Evolutionary conservation across 2,888 invertebrate genomes (phyloP).

Genomic region (Meganola albula): DNA sequence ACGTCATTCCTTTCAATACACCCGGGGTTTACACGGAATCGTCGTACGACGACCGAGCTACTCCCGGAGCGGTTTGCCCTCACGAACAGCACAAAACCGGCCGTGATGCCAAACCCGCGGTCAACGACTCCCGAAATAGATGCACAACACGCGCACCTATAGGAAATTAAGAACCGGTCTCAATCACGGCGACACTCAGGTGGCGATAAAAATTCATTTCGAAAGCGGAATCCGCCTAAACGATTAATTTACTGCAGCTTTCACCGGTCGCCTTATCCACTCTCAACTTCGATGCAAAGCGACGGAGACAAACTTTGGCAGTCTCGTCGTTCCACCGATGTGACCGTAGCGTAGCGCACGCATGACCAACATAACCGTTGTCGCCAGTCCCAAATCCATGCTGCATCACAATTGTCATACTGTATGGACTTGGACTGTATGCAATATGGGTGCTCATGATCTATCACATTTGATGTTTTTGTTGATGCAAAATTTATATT

Average conservation of each 20-base stretch:
- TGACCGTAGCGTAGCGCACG: neutral
- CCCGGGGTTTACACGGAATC: conserved; percentile 36
- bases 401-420: no score
- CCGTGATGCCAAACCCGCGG: conserved; percentile 61
- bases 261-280: conserved; percentile 46
- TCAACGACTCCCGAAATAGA: conserved; percentile 77
- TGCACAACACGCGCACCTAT: conserved; percentile 63
- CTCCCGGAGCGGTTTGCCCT: conserved; percentile 38
- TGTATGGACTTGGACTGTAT: no score
- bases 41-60: conserved; percentile 28
- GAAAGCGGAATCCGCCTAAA: conserved; percentile 70
- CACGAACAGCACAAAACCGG: conserved; percentile 47
- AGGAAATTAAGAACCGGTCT: conserved; percentile 69
- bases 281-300: conserved; percentile 17
- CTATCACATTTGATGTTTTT: no score
- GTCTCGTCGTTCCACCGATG: conserved; percentile 9
- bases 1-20: conserved; percentile 59
- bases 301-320: conserved; percentile 21
- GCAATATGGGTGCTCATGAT: no score
- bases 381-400: no score
- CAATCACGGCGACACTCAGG: conserved; percentile 49
- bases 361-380: neutral
- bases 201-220: conserved; percentile 65
- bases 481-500: no score
- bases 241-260: conserved; percentile 64